Base-by-base conservation (phyloP, 2,797 vertebrate species). In the Argentina silus region DNA sequence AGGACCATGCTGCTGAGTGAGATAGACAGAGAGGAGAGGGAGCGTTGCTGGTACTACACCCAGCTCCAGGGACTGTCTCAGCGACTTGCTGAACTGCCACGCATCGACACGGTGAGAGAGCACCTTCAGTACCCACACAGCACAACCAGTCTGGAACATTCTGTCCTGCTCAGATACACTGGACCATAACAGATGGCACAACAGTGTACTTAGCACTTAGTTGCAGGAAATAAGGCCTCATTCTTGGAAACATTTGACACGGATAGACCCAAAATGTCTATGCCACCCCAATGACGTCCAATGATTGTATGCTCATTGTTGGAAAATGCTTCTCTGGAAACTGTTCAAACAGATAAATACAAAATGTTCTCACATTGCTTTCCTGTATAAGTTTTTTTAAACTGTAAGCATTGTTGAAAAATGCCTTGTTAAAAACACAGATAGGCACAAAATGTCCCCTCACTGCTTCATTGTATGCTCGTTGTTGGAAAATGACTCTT, bases 21-120 rank as follows among this genome's bases (percentile, higher is more conserved):
- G 91, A 98, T 97, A 6, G 97, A 99, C 81, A 96, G 95, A 44
- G 98, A 98, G 84, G 98, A 99, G 90, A 93, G 95, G 53, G 98
- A 99, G 87, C 95, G 96, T 23, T 89, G 93, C 0, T 98, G 96
- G 96, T 98, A 97, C 83, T 98, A 96, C 75, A 91, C 94, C 0
- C 97, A 98, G 89, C 93, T 99, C 60, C 97, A 98, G 87, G 95
- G 92, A 59, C 91, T 99, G 75, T 95, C 97, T 36, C 96, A 97
- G 76, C 94, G 94, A 3, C 93, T 98, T 81, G 90, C 95, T 0
- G 95, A 98, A 48, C 93, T 99, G 74, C 97, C 97, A 0, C 96
- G 95, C 4, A 95, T 98, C 2, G 97, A 98, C 85, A 97, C 95
- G 68, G 97, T 99, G 91, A 91, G 83, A n/a, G 82, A 48, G 19